Evolutionary conservation across 2,888 invertebrate genomes (phyloP), one percentile per base, ranked within the genome.

Genomic region (Andrena hattorfiana): DNA sequence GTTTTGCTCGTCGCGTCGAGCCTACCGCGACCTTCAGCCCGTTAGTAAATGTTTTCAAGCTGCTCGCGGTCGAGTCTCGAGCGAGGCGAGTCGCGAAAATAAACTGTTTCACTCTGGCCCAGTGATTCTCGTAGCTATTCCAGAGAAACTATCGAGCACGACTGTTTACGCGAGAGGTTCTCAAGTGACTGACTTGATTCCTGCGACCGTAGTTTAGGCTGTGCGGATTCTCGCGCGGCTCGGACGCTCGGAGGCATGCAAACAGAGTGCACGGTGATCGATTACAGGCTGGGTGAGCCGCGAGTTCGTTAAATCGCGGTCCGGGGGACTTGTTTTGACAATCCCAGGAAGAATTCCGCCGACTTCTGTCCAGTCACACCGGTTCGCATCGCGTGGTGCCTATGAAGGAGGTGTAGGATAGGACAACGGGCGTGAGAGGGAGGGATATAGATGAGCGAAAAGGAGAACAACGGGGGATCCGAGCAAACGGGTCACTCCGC

Each of bases 301-400:
- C 73, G 54, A 72, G 73, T 59, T 72, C 48, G 75, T 86, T 78
- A 74, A 77, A 76, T 62, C 48, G 71, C 48, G 32, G 42, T 26
- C 54, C 59, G 70, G 28, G 16, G 63, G 49, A 71, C 74, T 82
- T 56, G 85, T 86, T 87, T 86, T 75, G 82, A 85, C 86, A 82
- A 68, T 82, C 81, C n/a, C 63, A 73, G 77, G 77, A 79, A 82
- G 81, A 83, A 87, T 85, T 83, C 85, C 63, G 80, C 69, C 74
- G 80, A 2, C 77, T 77, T 81, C 71, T 79, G 83, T 85, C 87
- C 77, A 82, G 87, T 87, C 78, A 76, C 87, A 87, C 88, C 88
- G 87, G 88, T 87, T 87, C 84, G 74, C 73, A 49, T 79, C 70
- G 73, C 67, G 62, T 56, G 32, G 16, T 28, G 77, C 67, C 84